Evolutionary conservation across 2,113 vertebrate genomes (phyloP), one percentile per base, ranked within the genome.

Genomic region (Pogona vitticeps): DNA sequence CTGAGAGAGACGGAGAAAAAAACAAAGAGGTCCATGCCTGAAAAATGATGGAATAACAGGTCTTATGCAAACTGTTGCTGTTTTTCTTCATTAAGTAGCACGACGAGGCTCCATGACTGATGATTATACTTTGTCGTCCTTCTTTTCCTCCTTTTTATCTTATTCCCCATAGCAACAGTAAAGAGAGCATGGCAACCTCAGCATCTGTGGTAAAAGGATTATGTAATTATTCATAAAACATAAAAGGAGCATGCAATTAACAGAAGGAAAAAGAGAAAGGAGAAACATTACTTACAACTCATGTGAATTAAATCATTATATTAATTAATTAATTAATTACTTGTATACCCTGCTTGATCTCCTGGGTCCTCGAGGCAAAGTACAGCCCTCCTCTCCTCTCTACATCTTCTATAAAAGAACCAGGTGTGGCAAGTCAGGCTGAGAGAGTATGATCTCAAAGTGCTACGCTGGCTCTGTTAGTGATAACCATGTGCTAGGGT

Each of bases 151-250:
- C 52, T 46, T 81, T 58, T 52, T 75, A 6, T 38, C 21, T 46
- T 23, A 7, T 14, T 38, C 70, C 31, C 76, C 87, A 80, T 58
- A 88, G 77, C 79, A 81, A 81, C 85, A 56, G 58, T 28, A 68
- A 75, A 61, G 56, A 75, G 1, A 1, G 3, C 10, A 12, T 26
- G 20, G 40, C 86, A 91, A 87, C 21, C 28, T 6, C 67, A 18
- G 6, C 36, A n/a, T 78, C 78, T 78, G 13, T 73, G 75, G 14
- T 17, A 61, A 76, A 73, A 61, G 40, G 17, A 42, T 36, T 52
- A 52, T 63, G 1, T 40, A 26, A 83, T 65, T 84, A 1, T 59
- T 85, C 20, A 67, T 42, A 73, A 75, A n/a, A 28, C 46, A 31
- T 71, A 78, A 78, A 84, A 67, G n/a, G 56, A 80, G 71, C 18